These are phyloP conservation scores for Sebastiscus tertius DNA, from an alignment of 2,797 vertebrate genomes.

Conservation along the genomic window DNA sequence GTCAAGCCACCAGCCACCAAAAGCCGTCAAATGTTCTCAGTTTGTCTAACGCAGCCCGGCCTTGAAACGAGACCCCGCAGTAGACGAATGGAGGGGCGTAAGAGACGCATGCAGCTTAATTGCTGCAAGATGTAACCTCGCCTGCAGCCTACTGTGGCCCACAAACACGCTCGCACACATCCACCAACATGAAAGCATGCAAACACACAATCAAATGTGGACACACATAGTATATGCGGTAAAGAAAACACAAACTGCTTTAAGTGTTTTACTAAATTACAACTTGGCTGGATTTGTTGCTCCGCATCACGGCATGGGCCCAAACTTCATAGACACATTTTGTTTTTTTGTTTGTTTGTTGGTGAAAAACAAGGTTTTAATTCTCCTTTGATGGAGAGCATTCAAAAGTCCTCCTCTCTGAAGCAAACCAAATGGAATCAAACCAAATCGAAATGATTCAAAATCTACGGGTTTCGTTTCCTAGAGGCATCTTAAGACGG, in stretches of 20 bases:
- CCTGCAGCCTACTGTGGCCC: slow-evolving; percentile 73
- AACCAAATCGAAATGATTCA: slow-evolving; percentile 47
- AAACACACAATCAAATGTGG: slow-evolving; percentile 41
- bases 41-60: slow-evolving; percentile 67
- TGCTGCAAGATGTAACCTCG: slow-evolving; percentile 83
- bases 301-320: background rate
- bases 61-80: slow-evolving; percentile 77
- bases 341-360: slow-evolving; percentile 52
- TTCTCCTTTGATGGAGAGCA: slow-evolving; percentile 55
- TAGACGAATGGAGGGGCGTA: slow-evolving; percentile 72
- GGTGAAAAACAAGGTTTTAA: slow-evolving; percentile 56
- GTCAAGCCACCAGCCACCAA: slow-evolving; percentile 44
- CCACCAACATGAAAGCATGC: slow-evolving; percentile 48
- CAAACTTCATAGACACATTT: slow-evolving; percentile 16
- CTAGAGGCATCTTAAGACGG: slow-evolving; percentile 14
- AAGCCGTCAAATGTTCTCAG: slow-evolving; percentile 66
- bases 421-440: slow-evolving; percentile 48
- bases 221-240: slow-evolving; percentile 21
- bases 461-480: slow-evolving; percentile 26
- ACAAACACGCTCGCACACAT: slow-evolving; percentile 67
- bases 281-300: slow-evolving; percentile 5
- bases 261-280: slow-evolving; percentile 35
- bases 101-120: slow-evolving; percentile 80
- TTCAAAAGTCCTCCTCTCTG: slow-evolving; percentile 31
- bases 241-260: slow-evolving; percentile 41